Percentiles rank a stretch among this genome's conserved stretches.
Evolutionary conservation across 2,797 vertebrate species (phyloP).

Genomic region (Hephaestus fuliginosus): DNA sequence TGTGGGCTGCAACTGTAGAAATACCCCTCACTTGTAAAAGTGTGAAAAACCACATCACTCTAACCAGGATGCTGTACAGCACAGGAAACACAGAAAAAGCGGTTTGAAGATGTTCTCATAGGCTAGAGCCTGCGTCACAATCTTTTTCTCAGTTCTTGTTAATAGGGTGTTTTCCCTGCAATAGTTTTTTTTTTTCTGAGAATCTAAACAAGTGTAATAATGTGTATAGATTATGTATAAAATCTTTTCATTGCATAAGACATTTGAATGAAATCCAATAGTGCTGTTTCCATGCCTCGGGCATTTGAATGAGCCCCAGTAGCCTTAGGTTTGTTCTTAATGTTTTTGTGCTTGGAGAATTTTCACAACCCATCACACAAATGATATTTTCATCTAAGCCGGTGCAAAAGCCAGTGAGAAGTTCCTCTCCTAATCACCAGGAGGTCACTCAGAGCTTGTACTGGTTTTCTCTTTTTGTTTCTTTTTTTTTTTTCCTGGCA

Average conservation of each 20-base stretch:
- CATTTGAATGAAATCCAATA: slow-evolving; percentile 64
- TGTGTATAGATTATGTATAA: slow-evolving; percentile 27
- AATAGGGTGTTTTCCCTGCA: slow-evolving; percentile 68
- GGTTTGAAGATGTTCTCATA: slow-evolving; percentile 61
- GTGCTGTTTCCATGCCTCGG: slow-evolving; percentile 44
- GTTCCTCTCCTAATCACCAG: slow-evolving; percentile 49
- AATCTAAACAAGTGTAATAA: slow-evolving; percentile 54
- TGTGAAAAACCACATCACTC: slow-evolving; percentile 77
- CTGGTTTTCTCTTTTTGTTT: background rate
- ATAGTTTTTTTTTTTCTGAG: slow-evolving; percentile 67
- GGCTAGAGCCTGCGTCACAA: slow-evolving; percentile 64
- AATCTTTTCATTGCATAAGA: slow-evolving; percentile 54
- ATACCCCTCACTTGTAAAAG: slow-evolving; percentile 69
- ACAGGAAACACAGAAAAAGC: slow-evolving; percentile 69
- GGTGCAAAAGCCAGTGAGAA: slow-evolving; percentile 44
- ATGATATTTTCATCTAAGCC: slow-evolving; percentile 61
- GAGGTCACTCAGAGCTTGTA: slow-evolving; percentile 52
- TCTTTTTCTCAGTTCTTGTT: slow-evolving; percentile 69
- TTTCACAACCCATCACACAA: slow-evolving; percentile 62
- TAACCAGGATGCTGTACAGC: slow-evolving; percentile 72
- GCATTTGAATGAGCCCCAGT: slow-evolving; percentile 58
- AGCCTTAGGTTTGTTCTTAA: slow-evolving; percentile 63
- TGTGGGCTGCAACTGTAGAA: slow-evolving; percentile 71
- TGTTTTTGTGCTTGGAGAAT: slow-evolving; percentile 58
- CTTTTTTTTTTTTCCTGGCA: slow-evolving; percentile 13